Base-by-base conservation (phyloP, 2,888 invertebrate genomes). In the Lymantria dispar region DNA sequence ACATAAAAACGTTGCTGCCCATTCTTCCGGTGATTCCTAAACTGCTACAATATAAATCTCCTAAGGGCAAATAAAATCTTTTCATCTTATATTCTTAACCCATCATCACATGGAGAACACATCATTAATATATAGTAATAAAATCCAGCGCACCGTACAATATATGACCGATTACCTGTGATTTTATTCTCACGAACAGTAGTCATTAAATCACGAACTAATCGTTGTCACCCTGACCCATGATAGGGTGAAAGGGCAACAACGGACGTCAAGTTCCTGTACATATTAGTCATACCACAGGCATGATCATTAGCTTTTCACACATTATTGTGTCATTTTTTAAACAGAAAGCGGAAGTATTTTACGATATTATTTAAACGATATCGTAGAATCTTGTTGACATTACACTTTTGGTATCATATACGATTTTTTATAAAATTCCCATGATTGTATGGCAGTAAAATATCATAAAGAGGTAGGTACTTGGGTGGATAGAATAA, bases 231-330 rank as follows among this genome's bases (percentile, higher is more conserved):
- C 74, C 74, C 68, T 61, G 65, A 67, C 68, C 61, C 53, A 57
- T 59, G 57, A 64, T 55, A 56, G 60, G 73, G 78, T 75, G 68
- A 67, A 73, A 76, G 78, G 76, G 69, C 76, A 76, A 54, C 60
- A 85, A 84, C 87, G 81, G 81, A 80, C 74, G 60, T 60, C 36
- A 45, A 74, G 80, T 83, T 83, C 83, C 85, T 80, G 76, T 67
- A 61, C 54, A 71, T 64, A 68, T 62, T 63, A 63, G 54, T 47
- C 30, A 40, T 36, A 44, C 22, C 40, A 39, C 14, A 22, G 10
- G 55, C 45, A 60, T 48, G 50, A 48, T 47, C 37, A 64, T 66
- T 64, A 64, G 38, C 50, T 56, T 58, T 69, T 69, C 56, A 69
- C 67, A 64, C 56, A 40, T 8, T 31, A 10, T 14, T 8, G 22